phyloP scores from a whole-genome alignment of 35 echinoderm and acorn worm species.

The Diadema setosum region DNA sequence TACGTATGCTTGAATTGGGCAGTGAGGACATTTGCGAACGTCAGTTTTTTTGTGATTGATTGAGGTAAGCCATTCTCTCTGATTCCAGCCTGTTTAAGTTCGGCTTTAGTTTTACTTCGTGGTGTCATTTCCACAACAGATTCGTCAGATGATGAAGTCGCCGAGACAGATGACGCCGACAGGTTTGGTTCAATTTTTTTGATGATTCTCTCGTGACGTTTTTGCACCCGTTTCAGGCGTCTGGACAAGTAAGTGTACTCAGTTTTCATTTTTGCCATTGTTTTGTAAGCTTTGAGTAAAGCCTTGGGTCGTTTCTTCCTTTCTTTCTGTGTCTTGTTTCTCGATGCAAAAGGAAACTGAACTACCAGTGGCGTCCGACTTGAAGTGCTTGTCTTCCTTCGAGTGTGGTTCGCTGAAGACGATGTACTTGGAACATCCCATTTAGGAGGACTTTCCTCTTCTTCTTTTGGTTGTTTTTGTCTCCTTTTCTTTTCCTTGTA shows the following conservation, averaged over 20 bases:
- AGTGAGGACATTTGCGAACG: background rate
- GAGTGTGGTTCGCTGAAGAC: background rate
- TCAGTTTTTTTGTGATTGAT: background rate
- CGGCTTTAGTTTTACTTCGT: background rate
- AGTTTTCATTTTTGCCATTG: background rate
- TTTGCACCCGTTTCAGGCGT: background rate
- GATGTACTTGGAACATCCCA: background rate
- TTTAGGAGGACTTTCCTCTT: background rate
- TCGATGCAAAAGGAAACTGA: too few species aligned
- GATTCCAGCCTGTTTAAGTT: background rate
- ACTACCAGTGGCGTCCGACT: too few species aligned
- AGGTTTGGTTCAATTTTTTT: background rate
- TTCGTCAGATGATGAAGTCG: background rate
- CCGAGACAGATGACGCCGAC: background rate
- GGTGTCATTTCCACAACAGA: conserved; percentile 12
- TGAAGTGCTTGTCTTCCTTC: too few species aligned
- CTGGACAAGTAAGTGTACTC: background rate
- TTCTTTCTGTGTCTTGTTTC: too few species aligned
- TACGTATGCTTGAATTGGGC: conserved; percentile 2
- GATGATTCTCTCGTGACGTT: background rate
- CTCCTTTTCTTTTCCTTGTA: conserved; percentile 36
- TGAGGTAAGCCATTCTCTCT: background rate
- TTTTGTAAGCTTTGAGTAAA: too few species aligned
- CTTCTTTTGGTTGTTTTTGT: background rate
- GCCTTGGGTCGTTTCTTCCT: too few species aligned